phyloP scores from a whole-genome alignment of 2,888 invertebrate genomes.

The Diarsia rubi region DNA sequence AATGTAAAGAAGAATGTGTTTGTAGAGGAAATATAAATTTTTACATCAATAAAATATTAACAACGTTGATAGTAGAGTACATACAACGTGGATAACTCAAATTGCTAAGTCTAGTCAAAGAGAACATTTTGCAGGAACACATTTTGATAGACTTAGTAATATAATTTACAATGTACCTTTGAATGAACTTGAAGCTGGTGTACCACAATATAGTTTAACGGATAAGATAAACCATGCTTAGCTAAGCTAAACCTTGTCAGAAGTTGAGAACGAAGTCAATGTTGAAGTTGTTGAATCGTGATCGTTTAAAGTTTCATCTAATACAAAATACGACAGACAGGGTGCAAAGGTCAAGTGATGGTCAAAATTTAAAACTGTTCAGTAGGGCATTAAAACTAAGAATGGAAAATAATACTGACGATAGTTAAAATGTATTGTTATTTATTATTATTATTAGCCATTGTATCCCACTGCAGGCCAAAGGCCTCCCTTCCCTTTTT shows the following conservation, averaged over 20 bases:
- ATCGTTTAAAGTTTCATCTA: conserved; percentile 13
- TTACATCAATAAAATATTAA: neutral
- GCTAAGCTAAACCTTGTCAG: conserved; percentile 10
- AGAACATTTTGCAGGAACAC: neutral
- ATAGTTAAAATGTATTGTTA: no score
- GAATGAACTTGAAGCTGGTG: conserved; percentile 1
- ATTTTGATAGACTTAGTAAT: neutral
- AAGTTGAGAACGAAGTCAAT: conserved; percentile 26
- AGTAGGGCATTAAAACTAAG: neutral
- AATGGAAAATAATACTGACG: neutral
- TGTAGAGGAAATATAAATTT: conserved; percentile 6
- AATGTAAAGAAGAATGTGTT: conserved; percentile 36
- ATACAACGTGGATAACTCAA: neutral
- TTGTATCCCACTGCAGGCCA: no score
- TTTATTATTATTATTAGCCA: no score
- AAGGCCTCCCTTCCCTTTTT: no score
- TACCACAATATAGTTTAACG: neutral
- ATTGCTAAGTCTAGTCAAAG: neutral
- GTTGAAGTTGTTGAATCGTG: conserved; percentile 7
- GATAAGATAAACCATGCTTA: no score
- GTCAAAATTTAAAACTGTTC: neutral
- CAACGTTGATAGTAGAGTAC: neutral
- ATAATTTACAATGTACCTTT: neutral
- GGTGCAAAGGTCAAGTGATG: neutral
- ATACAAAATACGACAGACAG: neutral